A percentile compares a stretch with the other conserved stretches of the same genome.
phyloP scores from a whole-genome alignment of 2,888 invertebrate genomes.

The Chrysotoxum bicinctum region DNA sequence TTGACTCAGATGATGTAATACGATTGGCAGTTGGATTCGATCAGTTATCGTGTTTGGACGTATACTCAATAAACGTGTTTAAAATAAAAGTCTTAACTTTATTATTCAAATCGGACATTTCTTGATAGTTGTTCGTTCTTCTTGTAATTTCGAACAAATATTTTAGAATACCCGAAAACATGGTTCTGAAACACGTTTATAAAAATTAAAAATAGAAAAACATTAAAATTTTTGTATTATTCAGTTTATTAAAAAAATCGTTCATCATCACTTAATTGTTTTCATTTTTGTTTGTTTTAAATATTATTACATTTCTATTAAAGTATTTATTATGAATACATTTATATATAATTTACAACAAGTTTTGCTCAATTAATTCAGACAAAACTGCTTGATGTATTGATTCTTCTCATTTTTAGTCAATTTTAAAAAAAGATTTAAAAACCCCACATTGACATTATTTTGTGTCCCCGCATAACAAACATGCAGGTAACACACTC shows the following conservation, averaged over 20 bases:
- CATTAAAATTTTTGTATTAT: slow-evolving; percentile 14
- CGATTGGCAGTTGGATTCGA: too few species aligned
- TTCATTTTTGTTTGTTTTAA: slow-evolving; percentile 10
- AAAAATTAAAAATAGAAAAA: background rate
- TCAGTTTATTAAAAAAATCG: slow-evolving; percentile 57
- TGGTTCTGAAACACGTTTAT: background rate
- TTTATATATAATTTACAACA: slow-evolving; percentile 44
- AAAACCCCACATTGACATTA: slow-evolving; percentile 30
- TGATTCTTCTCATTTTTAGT: slow-evolving; percentile 26
- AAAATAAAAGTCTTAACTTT: too few species aligned
- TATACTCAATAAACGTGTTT: too few species aligned
- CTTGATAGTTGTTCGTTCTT: too few species aligned
- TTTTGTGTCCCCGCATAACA: slow-evolving; percentile 44
- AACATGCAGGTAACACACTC: slow-evolving; percentile 22
- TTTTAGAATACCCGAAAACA: background rate
- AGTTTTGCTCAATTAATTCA: slow-evolving; percentile 29
- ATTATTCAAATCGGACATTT: too few species aligned
- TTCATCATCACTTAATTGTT: slow-evolving; percentile 41
- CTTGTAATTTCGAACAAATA: too few species aligned
- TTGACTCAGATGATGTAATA: too few species aligned
- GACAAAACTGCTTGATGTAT: slow-evolving; percentile 19
- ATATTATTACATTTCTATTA: slow-evolving; percentile 30
- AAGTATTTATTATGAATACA: slow-evolving; percentile 35
- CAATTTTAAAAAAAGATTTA: slow-evolving; percentile 25
- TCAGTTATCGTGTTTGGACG: too few species aligned